These are phyloP conservation scores for Caenorhabditis sp. DNA, from an alignment of 2,888 invertebrate genomes.

Conservation along the genomic window DNA sequence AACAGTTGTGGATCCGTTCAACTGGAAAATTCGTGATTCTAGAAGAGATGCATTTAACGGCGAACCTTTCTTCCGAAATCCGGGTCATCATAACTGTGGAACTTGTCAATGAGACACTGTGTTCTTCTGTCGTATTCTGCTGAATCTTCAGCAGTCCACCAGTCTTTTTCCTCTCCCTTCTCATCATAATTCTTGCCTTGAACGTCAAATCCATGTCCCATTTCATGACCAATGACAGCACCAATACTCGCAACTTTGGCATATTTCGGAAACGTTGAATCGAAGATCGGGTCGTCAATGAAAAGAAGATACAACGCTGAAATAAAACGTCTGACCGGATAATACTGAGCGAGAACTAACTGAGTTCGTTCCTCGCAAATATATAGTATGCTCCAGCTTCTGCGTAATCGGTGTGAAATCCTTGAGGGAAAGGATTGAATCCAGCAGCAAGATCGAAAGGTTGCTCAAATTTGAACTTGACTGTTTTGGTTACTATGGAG, in stretches of 20 bases:
- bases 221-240: constrained; percentile 28
- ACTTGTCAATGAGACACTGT: constrained; percentile 15
- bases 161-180: not conserved
- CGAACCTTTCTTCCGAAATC: too few relatives aligned
- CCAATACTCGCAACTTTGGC: constrained; percentile 16
- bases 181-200: too few relatives aligned
- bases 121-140: constrained; percentile 5
- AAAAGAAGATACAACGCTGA: constrained; percentile 15
- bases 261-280: constrained; percentile 12
- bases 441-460: too few relatives aligned
- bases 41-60: not conserved
- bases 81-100: not conserved
- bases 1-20: constrained; percentile 8
- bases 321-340: too few relatives aligned
- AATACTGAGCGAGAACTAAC: too few relatives aligned
- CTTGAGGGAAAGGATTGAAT: too few relatives aligned
- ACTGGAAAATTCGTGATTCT: not conserved
- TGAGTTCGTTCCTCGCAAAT: too few relatives aligned
- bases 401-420: too few relatives aligned
- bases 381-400: too few relatives aligned
- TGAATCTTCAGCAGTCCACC: not conserved
- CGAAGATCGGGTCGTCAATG: constrained; percentile 39
- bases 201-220: constrained; percentile 32
- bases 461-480: too few relatives aligned
- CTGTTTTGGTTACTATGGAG: not conserved